A percentile compares a stretch with the other conserved stretches of the same genome.
Evolutionary conservation across 2,113 vertebrate species (phyloP).

Genomic region (Micronisus gabar): DNA sequence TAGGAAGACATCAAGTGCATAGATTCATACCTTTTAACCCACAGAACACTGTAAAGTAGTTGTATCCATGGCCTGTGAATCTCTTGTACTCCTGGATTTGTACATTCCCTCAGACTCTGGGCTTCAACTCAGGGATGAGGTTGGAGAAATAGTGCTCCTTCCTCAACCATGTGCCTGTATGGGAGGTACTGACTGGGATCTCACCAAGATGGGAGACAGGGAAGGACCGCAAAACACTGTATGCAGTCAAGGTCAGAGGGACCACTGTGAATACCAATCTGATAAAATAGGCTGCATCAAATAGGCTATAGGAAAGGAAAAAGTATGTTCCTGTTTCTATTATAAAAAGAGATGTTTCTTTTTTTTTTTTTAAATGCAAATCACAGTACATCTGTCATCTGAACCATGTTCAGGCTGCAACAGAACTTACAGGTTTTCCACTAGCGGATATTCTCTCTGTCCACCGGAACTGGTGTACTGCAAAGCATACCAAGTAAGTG

Average conservation of each 20-base stretch:
- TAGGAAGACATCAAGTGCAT: not conserved
- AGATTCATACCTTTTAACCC: not conserved
- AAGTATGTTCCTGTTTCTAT: not conserved
- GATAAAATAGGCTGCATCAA: not conserved
- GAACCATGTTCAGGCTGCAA: not conserved
- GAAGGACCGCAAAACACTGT: not conserved
- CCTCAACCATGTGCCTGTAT: fast-evolving
- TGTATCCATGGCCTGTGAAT: not conserved
- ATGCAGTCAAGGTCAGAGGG: not conserved
- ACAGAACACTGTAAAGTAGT: not conserved
- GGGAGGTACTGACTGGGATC: not conserved
- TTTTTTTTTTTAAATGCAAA: not conserved
- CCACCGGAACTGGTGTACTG: slow-evolving; percentile 82
- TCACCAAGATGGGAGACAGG: not conserved
- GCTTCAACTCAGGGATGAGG: not conserved
- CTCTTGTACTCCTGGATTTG: not conserved
- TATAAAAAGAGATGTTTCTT: not conserved
- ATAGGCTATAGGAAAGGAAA: not conserved
- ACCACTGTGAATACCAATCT: not conserved
- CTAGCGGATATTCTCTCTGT: slow-evolving; percentile 53
- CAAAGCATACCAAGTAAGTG: slow-evolving; percentile 95
- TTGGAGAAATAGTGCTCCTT: not conserved
- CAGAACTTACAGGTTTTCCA: slow-evolving; percentile 78
- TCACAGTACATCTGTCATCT: not conserved
- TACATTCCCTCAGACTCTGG: not conserved